A percentile compares a stretch with the other conserved stretches of the same genome.
Evolutionary conservation across 2,113 vertebrate species (phyloP).

Genomic region (Oncorhynchus masou): DNA sequence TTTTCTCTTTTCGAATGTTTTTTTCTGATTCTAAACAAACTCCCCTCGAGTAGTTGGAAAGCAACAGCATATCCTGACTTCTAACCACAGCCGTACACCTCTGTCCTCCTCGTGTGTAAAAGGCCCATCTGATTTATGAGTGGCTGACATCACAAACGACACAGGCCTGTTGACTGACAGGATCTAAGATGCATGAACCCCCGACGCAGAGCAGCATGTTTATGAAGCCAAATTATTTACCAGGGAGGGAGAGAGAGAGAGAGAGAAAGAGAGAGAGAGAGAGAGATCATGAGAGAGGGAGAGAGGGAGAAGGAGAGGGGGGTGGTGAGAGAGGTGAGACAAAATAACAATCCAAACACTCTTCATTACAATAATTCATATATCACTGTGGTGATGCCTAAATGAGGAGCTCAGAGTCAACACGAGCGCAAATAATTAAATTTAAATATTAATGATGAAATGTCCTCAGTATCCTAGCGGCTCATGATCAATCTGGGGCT

Average conservation of each 20-base stretch:
- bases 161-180: not conserved
- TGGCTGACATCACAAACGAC: constrained; percentile 24
- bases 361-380: constrained; percentile 73
- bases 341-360: constrained; percentile 56
- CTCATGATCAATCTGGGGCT: constrained; percentile 73
- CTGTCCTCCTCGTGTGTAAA: constrained; percentile 6
- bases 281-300: not conserved
- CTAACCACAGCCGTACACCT: constrained; percentile 13
- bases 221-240: constrained; percentile 39
- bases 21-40: no score
- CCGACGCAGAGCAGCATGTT: not conserved
- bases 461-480: constrained; percentile 58
- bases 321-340: constrained; percentile 2
- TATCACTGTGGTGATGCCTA: constrained; percentile 62
- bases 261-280: not conserved
- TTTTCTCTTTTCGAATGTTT: no score
- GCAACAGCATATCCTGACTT: no score
- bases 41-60: no score
- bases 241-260: not conserved
- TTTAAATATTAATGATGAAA: constrained; percentile 74
- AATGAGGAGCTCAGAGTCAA: constrained; percentile 69
- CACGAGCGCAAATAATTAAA: constrained; percentile 71
- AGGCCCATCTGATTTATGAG: constrained; percentile 35
- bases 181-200: constrained; percentile 24
- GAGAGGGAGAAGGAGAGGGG: not conserved